These are phyloP conservation scores for Anguilla rostrata DNA, from an alignment of 2,113 vertebrate species.

Conservation along the genomic window DNA sequence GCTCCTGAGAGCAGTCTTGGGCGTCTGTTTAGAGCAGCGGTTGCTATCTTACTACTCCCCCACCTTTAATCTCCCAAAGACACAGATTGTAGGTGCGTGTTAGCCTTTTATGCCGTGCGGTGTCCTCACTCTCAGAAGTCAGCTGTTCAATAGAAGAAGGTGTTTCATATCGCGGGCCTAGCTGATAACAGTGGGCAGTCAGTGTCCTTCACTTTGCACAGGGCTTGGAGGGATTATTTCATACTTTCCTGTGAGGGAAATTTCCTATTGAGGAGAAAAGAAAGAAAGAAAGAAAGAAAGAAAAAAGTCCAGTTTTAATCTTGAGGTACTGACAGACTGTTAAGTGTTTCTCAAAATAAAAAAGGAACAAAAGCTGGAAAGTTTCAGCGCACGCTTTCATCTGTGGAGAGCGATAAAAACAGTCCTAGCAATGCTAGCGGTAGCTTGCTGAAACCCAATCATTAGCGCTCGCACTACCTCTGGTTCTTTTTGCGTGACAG, in stretches of 20 bases:
- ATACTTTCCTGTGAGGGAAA: slow-evolving; percentile 45
- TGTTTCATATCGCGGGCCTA: slow-evolving; percentile 66
- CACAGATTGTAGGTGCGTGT: neutral
- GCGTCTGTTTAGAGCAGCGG: neutral
- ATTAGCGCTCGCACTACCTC: slow-evolving; percentile 34
- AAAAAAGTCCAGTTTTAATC: slow-evolving; percentile 45
- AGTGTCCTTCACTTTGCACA: slow-evolving; percentile 45
- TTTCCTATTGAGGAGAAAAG: slow-evolving; percentile 33
- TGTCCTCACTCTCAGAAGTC: slow-evolving; percentile 47
- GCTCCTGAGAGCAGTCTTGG: neutral
- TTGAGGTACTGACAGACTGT: slow-evolving; percentile 51
- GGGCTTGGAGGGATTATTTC: slow-evolving; percentile 35
- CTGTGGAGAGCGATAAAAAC: slow-evolving; percentile 42
- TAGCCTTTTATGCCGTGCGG: slow-evolving; percentile 38
- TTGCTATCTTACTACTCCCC: slow-evolving; percentile 34
- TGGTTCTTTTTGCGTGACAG: slow-evolving; percentile 39
- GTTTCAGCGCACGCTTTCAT: slow-evolving; percentile 18
- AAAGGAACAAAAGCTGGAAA: slow-evolving; percentile 20
- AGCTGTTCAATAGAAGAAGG: slow-evolving; percentile 57
- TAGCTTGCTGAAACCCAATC: slow-evolving; percentile 31
- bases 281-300: neutral
- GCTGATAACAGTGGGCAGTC: slow-evolving; percentile 61
- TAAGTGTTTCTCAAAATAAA: slow-evolving; percentile 41
- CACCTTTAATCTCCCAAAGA: slow-evolving; percentile 1
- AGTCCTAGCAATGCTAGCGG: slow-evolving; percentile 37